These are phyloP conservation scores for Arrhopalites spinosus DNA, from an alignment of 2,888 invertebrate genomes.

Conservation along the genomic window DNA sequence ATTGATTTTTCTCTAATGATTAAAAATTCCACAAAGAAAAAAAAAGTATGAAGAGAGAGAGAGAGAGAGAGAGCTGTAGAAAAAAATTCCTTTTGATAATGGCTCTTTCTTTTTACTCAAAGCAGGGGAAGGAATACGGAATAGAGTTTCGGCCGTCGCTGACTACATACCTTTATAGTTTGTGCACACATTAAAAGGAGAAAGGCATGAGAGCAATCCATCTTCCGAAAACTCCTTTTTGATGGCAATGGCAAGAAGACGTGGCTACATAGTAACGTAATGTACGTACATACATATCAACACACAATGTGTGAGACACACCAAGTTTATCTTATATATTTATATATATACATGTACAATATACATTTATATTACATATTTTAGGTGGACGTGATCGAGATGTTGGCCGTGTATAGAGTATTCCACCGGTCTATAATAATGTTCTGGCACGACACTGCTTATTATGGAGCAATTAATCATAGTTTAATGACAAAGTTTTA, in stretches of 20 bases:
- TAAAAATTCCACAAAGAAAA: slow-evolving; percentile 48
- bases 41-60: slow-evolving; percentile 21
- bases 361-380: background rate
- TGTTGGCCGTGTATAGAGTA: slow-evolving; percentile 6
- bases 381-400: slow-evolving; percentile 41
- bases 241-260: slow-evolving; percentile 11
- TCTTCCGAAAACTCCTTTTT: slow-evolving; percentile 40
- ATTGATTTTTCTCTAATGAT: slow-evolving; percentile 55
- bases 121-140: slow-evolving; percentile 28
- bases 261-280: background rate
- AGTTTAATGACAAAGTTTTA: slow-evolving; percentile 54
- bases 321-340: background rate
- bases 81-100: slow-evolving; percentile 37
- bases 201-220: slow-evolving; percentile 49
- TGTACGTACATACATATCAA: background rate
- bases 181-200: slow-evolving; percentile 33
- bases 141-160: slow-evolving; percentile 15
- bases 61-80: slow-evolving; percentile 8
- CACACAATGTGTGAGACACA: background rate
- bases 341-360: background rate
- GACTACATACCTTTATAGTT: slow-evolving; percentile 19
- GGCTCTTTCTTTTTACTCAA: slow-evolving; percentile 35
- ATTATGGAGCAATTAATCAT: slow-evolving; percentile 55
- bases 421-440: slow-evolving; percentile 37
- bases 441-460: slow-evolving; percentile 43